Evolutionary conservation across 2,888 invertebrate genomes (phyloP), one percentile per base, ranked within the genome.

Genomic region (Axea sp.): DNA sequence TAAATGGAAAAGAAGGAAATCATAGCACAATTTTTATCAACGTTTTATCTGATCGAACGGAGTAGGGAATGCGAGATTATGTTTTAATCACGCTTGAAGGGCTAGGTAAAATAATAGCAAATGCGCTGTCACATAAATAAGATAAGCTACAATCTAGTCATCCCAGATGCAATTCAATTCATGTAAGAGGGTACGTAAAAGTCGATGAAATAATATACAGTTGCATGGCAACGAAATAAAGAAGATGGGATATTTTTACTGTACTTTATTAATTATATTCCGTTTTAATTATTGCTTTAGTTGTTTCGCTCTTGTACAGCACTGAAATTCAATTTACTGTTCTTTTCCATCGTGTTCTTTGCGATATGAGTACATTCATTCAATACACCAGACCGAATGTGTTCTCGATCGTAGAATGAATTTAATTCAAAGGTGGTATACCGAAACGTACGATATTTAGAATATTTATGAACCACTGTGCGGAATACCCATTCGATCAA

Each of bases 91-190:
- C 49, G 37, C 24, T 39, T 31, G 51, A 64, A 62, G 62, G 62
- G 62, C 39, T 57, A 37, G 24, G 57, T 68, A 55, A 68, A 74
- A 74, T 69, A 59, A 65, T 65, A 69, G 69, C 69, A 47, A 65
- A 55, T 47, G 28, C 47, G 14, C 47, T 39, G 65, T 73, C 72
- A 59, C 59, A 65, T 74, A 74, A 74, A 74, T 74, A 65, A 69
- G 69, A 74, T 74, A 74, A 74, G 69, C 24, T 53, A 53, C 51
- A 59, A 64, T 64, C 59, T 68, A 59, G 68, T 64, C 69, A 43
- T 39, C 22, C 64, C 47, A 55, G 55, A 69, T 65, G 60, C 60
- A 55, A 65, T 69, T 71, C 65, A 41, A 53, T 55, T 33, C 74
- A 31, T 60, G 65, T 53, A 55, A 53, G 41, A 31, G 41, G 28